Evolutionary conservation across 2,797 vertebrate genomes (phyloP).

Genomic region (Notolabrus celidotus): DNA sequence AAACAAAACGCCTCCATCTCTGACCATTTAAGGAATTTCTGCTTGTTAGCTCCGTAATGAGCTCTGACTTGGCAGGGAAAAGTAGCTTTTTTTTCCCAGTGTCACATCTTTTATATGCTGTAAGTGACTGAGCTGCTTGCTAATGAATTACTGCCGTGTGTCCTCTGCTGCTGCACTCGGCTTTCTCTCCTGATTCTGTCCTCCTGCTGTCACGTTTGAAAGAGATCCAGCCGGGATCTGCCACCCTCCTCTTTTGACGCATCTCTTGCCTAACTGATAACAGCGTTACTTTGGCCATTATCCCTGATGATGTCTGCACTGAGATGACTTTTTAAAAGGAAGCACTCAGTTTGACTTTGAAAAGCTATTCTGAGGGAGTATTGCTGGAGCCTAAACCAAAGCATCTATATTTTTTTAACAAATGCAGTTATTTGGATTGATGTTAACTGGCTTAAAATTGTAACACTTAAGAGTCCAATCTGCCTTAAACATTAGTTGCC

Average conservation of each 20-base stretch:
- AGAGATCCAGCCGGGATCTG: constrained; percentile 65
- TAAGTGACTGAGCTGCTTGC: constrained; percentile 68
- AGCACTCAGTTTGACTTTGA: constrained; percentile 61
- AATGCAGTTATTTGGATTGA: constrained; percentile 32
- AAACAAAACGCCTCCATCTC: constrained; percentile 11
- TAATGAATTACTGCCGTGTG: constrained; percentile 69
- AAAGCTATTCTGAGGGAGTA: constrained; percentile 49
- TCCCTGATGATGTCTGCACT: constrained; percentile 51
- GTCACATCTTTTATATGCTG: constrained; percentile 59
- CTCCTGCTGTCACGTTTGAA: constrained; percentile 74
- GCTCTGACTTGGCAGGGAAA: constrained; percentile 55
- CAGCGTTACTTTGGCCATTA: constrained; percentile 68
- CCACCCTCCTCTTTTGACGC: constrained; percentile 59
- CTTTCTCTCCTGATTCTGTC: constrained; percentile 59
- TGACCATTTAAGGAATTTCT: constrained; percentile 59
- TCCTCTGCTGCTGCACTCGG: constrained; percentile 49
- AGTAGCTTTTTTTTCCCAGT: constrained; percentile 18
- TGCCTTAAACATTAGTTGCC: too few species aligned
- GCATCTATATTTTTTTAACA: constrained; percentile 22
- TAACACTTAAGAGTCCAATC: neutral
- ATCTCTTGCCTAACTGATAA: constrained; percentile 60
- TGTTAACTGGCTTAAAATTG: neutral
- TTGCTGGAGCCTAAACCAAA: constrained; percentile 42
- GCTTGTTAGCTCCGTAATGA: constrained; percentile 66
- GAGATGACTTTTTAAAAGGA: constrained; percentile 52